Percentiles rank a stretch among this genome's conserved stretches.
phyloP scores from a whole-genome alignment of 2,888 invertebrate genomes.

The Synanthedon andrenaeformis region DNA sequence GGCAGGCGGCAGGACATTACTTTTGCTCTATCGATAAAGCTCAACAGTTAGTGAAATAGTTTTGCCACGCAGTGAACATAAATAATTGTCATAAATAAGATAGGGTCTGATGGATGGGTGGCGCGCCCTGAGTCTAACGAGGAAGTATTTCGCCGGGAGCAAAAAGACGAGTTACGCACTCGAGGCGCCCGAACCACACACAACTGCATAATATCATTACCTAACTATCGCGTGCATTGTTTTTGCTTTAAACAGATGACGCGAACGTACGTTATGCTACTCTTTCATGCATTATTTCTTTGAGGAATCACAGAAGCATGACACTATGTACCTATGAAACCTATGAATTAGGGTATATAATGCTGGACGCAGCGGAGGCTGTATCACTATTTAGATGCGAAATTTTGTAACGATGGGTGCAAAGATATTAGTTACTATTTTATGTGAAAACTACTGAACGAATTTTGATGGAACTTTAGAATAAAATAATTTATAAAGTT shows the following conservation, averaged over 20 bases:
- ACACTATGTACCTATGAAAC: slow-evolving; percentile 9
- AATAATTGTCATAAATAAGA: slow-evolving; percentile 69
- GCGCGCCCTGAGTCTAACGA: slow-evolving; percentile 39
- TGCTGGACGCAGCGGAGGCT: no score
- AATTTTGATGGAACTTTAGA: no score
- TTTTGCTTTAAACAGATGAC: slow-evolving; percentile 27
- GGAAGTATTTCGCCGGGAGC: slow-evolving; percentile 33
- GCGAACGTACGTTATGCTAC: slow-evolving; percentile 27
- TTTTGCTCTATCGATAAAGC: slow-evolving; percentile 68
- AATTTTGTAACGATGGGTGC: no score
- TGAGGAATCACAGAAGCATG: slow-evolving; percentile 25
- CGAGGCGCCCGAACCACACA: slow-evolving; percentile 9
- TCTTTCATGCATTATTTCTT: slow-evolving; percentile 26
- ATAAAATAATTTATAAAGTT: no score
- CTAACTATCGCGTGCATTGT: slow-evolving; percentile 22
- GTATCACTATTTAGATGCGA: no score
- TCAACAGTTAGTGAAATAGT: slow-evolving; percentile 68
- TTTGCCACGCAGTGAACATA: slow-evolving; percentile 60
- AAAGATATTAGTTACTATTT: no score
- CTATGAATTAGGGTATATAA: no score
- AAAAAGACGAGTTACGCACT: slow-evolving; percentile 19
- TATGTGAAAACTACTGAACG: no score
- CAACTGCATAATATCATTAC: slow-evolving; percentile 19
- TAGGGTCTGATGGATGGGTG: slow-evolving; percentile 60
- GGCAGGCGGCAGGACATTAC: slow-evolving; percentile 58